Conservation (phyloP, 1,140 invertebrate species). For the Trypoxylus dichotomus region DNA sequence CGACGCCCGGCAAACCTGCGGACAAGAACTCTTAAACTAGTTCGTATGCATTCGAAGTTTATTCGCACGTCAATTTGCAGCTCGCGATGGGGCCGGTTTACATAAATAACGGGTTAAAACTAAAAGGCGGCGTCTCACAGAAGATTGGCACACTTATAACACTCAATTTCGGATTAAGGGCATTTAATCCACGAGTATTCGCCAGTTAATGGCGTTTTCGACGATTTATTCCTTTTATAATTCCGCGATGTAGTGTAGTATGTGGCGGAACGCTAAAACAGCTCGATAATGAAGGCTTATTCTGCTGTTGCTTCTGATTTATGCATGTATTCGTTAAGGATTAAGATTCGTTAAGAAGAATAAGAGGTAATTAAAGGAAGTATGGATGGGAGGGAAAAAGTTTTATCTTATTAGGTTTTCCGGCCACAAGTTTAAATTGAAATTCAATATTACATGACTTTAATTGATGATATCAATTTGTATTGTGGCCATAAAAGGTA, state of each 20-base stretch:
- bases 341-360: too few species aligned
- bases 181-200: neutral
- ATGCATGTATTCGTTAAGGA: too few species aligned
- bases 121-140: neutral
- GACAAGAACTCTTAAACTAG: neutral
- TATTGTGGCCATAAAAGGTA: too few species aligned
- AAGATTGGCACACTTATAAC: conserved; percentile 9
- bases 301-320: too few species aligned
- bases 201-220: neutral
- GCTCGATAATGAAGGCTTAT: too few species aligned
- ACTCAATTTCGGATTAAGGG: neutral
- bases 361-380: too few species aligned
- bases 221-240: neutral
- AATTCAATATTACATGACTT: too few species aligned
- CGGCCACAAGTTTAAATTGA: too few species aligned
- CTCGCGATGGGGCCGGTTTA: neutral
- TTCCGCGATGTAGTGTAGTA: neutral
- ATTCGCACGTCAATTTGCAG: neutral
- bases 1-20: too few species aligned
- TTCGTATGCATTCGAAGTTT: neutral
- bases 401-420: too few species aligned
- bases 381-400: too few species aligned
- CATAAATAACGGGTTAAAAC: neutral
- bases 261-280: neutral
- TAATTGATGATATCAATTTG: too few species aligned